Evolutionary conservation across 2,888 invertebrate genomes (phyloP).

Genomic region (Yponomeuta sedellus): DNA sequence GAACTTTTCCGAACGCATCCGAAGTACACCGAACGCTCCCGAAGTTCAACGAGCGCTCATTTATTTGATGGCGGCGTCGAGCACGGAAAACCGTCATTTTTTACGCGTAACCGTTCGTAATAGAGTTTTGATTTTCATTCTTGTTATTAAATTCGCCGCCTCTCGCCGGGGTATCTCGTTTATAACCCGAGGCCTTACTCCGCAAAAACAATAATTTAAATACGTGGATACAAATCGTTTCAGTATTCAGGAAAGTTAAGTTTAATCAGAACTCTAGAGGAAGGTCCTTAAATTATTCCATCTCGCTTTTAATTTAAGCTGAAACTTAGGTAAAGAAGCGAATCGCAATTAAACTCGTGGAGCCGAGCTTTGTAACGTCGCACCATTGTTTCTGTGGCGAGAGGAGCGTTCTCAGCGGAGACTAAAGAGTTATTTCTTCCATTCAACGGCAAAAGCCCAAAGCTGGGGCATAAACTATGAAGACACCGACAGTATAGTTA

Average conservation of each 20-base stretch:
- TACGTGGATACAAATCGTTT: neutral
- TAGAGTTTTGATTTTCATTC: constrained; percentile 5
- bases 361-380: neutral
- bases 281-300: neutral
- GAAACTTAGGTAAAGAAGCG: neutral
- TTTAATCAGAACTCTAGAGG: neutral
- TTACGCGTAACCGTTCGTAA: constrained; percentile 3
- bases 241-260: neutral
- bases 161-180: neutral
- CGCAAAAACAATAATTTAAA: neutral
- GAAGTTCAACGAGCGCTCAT: neutral
- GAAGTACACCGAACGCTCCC: neutral
- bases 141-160: neutral
- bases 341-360: neutral
- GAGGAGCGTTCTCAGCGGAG: neutral
- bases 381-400: neutral
- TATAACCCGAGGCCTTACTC: neutral
- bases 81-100: neutral
- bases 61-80: neutral
- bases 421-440: neutral
- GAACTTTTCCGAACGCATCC: neutral
- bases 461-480: neutral
- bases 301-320: neutral
- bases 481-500: too few species aligned
- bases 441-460: neutral